Conservation (phyloP, 1,140 invertebrate species). For the Caenorhabditis remanei region DNA sequence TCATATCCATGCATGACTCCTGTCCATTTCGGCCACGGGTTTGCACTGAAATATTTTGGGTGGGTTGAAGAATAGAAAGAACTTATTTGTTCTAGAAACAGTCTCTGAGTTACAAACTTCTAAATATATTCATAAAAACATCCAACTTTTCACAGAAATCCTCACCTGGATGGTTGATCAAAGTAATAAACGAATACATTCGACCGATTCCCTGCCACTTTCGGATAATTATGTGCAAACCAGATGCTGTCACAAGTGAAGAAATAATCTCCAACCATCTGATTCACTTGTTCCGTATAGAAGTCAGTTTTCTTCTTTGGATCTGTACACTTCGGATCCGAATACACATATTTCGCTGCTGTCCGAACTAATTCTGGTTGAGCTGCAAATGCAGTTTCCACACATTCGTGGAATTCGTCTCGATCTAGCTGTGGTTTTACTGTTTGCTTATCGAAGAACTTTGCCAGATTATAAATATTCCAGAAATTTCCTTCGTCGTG, state of each 20-base stretch:
- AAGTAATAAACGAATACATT: conserved; percentile 77
- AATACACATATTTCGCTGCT: conserved; percentile 75
- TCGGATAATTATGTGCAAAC: conserved; percentile 75
- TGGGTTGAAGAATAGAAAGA: no score
- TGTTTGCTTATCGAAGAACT: conserved; percentile 73
- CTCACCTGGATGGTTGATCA: conserved; percentile 72
- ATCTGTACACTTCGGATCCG: conserved; percentile 69
- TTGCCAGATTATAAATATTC: conserved; percentile 77
- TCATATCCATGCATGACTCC: conserved; percentile 92
- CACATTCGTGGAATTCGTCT: conserved; percentile 74
- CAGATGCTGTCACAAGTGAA: conserved; percentile 77
- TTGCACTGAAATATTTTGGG: conserved; percentile 78
- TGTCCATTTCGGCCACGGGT: conserved; percentile 94
- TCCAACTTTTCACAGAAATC: neutral
- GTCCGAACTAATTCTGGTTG: conserved; percentile 72
- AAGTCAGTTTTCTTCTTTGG: conserved; percentile 67
- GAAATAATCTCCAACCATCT: conserved; percentile 77
- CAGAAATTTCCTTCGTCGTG: conserved; percentile 77
- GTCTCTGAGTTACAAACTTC: no score
- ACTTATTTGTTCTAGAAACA: no score
- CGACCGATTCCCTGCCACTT: conserved; percentile 60
- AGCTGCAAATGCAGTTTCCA: conserved; percentile 67
- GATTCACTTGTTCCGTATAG: conserved; percentile 76
- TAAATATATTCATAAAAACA: neutral
- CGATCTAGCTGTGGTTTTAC: conserved; percentile 71